Conservation (phyloP, 2,797 vertebrate genomes). For the Epinephelus malabaricus region DNA sequence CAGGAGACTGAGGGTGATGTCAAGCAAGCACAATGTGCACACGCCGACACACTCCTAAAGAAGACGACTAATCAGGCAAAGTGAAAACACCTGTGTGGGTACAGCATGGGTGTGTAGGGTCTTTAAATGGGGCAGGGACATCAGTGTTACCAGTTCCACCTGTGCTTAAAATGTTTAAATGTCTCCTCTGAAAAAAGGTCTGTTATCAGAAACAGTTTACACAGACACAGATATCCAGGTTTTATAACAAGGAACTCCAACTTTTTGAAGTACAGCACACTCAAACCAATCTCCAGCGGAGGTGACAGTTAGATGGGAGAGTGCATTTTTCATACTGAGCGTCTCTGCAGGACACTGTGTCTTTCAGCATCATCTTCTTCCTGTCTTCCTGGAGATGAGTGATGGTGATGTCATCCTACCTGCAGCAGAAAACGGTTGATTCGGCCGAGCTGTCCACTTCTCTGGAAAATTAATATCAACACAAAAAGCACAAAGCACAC, state of each 20-base stretch:
- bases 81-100: no score
- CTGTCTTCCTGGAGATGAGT: slow-evolving; percentile 30
- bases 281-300: background rate
- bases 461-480: slow-evolving; percentile 31
- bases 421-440: slow-evolving; percentile 14
- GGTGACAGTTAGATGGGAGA: slow-evolving; percentile 16
- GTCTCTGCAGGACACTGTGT: slow-evolving; percentile 35
- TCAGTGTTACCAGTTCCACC: no score
- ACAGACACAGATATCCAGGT: background rate
- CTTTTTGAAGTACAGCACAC: background rate
- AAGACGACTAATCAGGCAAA: no score
- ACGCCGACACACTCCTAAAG: no score
- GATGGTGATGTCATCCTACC: slow-evolving; percentile 40
- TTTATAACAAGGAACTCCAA: background rate
- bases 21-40: no score
- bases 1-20: no score
- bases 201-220: no score
- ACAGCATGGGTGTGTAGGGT: no score
- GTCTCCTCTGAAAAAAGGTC: no score
- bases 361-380: slow-evolving; percentile 30
- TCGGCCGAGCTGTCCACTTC: slow-evolving; percentile 20
- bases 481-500: slow-evolving; percentile 23
- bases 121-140: no score
- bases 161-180: no score
- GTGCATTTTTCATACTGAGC: slow-evolving; percentile 24